These are phyloP conservation scores for Polylopha cassiicola DNA, from an alignment of 2,888 invertebrate genomes.

Conservation along the genomic window DNA sequence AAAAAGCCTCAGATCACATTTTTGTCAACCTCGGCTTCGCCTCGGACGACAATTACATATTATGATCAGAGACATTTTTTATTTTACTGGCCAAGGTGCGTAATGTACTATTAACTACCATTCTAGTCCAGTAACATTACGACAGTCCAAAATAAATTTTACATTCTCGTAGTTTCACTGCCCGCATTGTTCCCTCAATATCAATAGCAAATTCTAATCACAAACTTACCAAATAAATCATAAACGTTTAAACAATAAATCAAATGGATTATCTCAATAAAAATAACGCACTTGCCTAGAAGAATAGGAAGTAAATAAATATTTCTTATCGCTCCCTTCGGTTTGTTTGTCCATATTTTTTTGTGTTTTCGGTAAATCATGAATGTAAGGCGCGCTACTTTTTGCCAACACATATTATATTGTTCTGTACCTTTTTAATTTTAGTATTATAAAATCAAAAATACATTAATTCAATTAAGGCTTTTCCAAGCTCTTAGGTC, in stretches of 20 bases:
- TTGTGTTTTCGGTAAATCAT: conserved; percentile 27
- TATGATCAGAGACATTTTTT: neutral
- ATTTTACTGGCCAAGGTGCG: neutral
- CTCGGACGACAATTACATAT: too few species aligned
- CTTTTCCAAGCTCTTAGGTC: too few species aligned
- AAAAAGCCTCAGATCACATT: too few species aligned
- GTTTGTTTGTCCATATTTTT: conserved; percentile 26
- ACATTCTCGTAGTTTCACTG: too few species aligned
- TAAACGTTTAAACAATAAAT: conserved; percentile 33
- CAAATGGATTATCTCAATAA: conserved; percentile 36
- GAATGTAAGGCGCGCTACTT: too few species aligned
- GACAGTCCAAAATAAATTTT: too few species aligned
- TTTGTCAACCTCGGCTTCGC: too few species aligned
- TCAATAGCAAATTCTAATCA: conserved; percentile 29
- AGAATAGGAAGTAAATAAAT: conserved; percentile 31
- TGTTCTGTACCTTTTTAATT: too few species aligned
- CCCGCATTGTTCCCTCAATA: conserved; percentile 13
- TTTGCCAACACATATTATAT: too few species aligned
- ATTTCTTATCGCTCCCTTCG: conserved; percentile 32
- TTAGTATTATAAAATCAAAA: too few species aligned
- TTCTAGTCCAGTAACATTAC: too few species aligned
- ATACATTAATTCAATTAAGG: too few species aligned
- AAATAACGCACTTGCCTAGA: conserved; percentile 33
- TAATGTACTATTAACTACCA: neutral
- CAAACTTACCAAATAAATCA: conserved; percentile 33